A percentile compares a stretch with the other conserved stretches of the same genome.
phyloP scores from a whole-genome alignment of 2,888 invertebrate species.

The Piscicola geometra region DNA sequence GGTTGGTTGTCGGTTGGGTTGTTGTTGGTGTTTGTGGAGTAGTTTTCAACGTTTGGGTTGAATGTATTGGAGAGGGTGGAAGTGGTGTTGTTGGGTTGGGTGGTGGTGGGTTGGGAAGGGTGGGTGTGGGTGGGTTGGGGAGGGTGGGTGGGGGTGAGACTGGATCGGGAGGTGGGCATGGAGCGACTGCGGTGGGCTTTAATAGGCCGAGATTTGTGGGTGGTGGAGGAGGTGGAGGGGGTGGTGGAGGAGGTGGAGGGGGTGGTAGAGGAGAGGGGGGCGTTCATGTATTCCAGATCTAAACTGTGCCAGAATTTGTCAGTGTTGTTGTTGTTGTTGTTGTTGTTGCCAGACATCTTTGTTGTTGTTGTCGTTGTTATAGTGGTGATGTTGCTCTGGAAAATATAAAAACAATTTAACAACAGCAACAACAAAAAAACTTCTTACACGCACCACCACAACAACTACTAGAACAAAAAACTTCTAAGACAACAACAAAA shows the following conservation, averaged over 20 bases:
- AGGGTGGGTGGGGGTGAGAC: conserved; percentile 65
- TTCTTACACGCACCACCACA: background rate
- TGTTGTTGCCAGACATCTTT: conserved; percentile 4
- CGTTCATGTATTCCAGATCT: conserved; percentile 58
- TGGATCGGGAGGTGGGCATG: conserved; percentile 85
- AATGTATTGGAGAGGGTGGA: background rate
- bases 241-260: conserved; percentile 80
- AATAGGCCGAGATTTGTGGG: too few relatives aligned
- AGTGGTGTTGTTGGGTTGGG: conserved; percentile 2
- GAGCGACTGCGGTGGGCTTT: too few relatives aligned
- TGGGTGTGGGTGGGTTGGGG: background rate
- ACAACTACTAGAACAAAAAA: background rate
- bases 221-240: conserved; percentile 84
- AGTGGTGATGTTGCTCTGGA: too few relatives aligned
- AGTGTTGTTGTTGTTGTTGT: conserved; percentile 10
- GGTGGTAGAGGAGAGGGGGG: conserved; percentile 54
- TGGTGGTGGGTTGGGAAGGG: background rate
- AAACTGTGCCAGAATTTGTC: conserved; percentile 58
- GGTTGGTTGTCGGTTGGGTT: background rate
- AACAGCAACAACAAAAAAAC: conserved; percentile 26
- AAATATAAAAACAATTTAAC: background rate
- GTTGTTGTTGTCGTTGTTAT: conserved; percentile 1
- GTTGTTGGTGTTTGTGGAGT: conserved; percentile 15
- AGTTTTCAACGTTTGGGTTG: background rate
- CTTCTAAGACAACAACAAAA: background rate